Evolutionary conservation across 2,888 invertebrate species (phyloP).

Genomic region (Hydropsyche betteni): DNA sequence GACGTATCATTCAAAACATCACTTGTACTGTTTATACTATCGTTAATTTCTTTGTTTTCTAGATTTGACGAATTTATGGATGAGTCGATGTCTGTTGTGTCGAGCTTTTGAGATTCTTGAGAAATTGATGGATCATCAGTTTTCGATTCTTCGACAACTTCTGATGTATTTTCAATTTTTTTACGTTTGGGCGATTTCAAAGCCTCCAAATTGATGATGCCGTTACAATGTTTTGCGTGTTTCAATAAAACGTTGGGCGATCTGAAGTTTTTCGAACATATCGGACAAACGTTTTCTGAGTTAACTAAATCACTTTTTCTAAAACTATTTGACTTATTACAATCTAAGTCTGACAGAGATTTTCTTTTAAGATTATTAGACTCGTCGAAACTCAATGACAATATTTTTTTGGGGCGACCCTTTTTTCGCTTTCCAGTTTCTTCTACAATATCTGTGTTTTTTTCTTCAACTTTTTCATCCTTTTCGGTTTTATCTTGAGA

Average conservation of each 20-base stretch:
- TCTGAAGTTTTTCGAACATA: constrained; percentile 64
- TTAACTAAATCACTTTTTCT: constrained; percentile 55
- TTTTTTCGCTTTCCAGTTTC: constrained; percentile 44
- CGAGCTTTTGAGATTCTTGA: background rate
- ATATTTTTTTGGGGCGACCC: constrained; percentile 47
- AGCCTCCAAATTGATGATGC: constrained; percentile 53
- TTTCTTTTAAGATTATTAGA: background rate
- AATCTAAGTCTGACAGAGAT: constrained; percentile 16
- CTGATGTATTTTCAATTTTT: background rate
- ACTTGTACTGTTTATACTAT: too few species aligned
- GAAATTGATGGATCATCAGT: background rate
- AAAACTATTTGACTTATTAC: background rate
- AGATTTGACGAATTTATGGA: too few species aligned
- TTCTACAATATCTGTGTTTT: background rate
- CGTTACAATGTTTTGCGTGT: constrained; percentile 66
- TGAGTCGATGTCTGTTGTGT: too few species aligned
- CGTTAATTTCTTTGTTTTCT: too few species aligned
- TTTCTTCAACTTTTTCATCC: background rate
- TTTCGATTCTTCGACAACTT: background rate
- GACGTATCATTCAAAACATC: too few species aligned
- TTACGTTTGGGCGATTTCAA: constrained; percentile 44
- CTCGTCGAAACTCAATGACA: background rate
- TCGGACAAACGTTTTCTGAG: constrained; percentile 65
- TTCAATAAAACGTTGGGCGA: constrained; percentile 66
- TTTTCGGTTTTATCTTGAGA: background rate